Base-by-base conservation (phyloP, 1,140 invertebrate species). In the Apis laboriosa region DNA sequence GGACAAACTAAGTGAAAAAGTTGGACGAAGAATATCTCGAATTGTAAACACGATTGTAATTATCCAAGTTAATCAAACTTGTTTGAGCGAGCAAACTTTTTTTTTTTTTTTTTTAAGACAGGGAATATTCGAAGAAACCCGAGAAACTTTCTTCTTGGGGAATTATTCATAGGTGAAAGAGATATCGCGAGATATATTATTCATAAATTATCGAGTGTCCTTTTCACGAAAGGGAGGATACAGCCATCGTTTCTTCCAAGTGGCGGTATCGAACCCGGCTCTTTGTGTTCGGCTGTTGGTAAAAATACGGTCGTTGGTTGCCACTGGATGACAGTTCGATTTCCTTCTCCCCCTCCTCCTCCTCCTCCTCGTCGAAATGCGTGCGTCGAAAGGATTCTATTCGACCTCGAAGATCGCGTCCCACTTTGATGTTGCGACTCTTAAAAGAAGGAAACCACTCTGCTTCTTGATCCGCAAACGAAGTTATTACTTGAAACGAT, bases 221-320 rank as follows among this genome's bases (percentile, higher is more conserved):
- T 9, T 43, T 19, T 11, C 17, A 19, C 24, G 53, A 21, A 24
- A 58, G 13, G 21, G 24, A 19, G 19, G 24, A 19, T 19, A 51
- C 17, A 9, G 49, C 17, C 5, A 77, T 51, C 61, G 11, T 21
- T 66, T n/a, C 72, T 21, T 43, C 0, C 2, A 28, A 53, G 51
- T 34, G 19, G 61, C 61, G 55, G 55, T 66, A 77, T 77, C 75
- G 49, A 53, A 15, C 15, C 12, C 24, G 60, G 24, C 61, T 64
- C 61, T 63, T 76, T 53, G 49, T 77, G 24, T n/a, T 66, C 53
- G n/a, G n/a, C 75, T 43, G 34, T 43, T 43, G 34, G 75, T 53
- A 55, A 77, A 66, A 66, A 64, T 64, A 77, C 75, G 75, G 49
- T 55, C 28, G 28, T 63, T 66, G 75, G 75, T 63, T 77, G 17